Percentiles rank a stretch among this genome's conserved stretches.
phyloP scores from a whole-genome alignment of 2,888 invertebrate genomes.

The Orthonychiurus folsomi region DNA sequence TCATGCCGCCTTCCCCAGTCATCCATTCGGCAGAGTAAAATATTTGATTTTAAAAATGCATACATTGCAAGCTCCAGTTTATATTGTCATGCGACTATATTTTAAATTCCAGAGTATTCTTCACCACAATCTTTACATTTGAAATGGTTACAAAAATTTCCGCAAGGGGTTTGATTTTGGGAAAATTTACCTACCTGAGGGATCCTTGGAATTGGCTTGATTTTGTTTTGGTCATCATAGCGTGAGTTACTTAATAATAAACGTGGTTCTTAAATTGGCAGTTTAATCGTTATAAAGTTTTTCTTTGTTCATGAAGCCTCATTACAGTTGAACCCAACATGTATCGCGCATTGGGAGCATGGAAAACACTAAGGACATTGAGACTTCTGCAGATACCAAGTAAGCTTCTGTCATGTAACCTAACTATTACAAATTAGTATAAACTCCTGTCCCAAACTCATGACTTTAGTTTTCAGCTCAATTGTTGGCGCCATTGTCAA shows the following conservation, averaged over 20 bases:
- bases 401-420: too few species aligned
- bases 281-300: background rate
- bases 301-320: slow-evolving; percentile 52
- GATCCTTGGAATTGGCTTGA: background rate
- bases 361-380: too few species aligned
- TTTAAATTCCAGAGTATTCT: too few species aligned
- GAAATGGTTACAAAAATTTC: background rate
- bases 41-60: background rate
- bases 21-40: background rate
- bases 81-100: too few species aligned
- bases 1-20: background rate
- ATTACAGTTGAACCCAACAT: too few species aligned
- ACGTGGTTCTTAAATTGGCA: too few species aligned
- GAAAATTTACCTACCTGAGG: background rate
- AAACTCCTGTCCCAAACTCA: background rate
- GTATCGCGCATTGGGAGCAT: too few species aligned
- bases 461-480: background rate
- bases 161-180: background rate
- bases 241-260: background rate
- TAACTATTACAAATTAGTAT: too few species aligned
- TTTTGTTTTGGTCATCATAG: background rate
- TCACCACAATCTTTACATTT: background rate
- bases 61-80: background rate
- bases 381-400: too few species aligned
- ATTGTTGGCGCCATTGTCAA: too few species aligned